Evolutionary conservation across 2,797 vertebrate genomes (phyloP), one percentile per base, ranked within the genome.

Genomic region (Sitta carolinensis): DNA sequence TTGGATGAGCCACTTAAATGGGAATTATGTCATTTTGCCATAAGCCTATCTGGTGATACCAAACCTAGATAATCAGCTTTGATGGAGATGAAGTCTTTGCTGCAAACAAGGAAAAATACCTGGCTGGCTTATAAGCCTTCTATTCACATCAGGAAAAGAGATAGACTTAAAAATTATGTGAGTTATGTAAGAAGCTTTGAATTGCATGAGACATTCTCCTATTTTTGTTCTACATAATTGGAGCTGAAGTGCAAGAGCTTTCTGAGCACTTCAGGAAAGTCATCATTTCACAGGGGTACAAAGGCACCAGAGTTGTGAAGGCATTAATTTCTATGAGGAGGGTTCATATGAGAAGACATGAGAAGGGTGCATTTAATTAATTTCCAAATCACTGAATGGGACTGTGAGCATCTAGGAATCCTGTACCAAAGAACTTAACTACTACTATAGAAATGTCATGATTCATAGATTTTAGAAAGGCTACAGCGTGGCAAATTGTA

Each of bases 1-100:
- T 94, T 86, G 94, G 79, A 95, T 83, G 81, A 97, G 79, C 85
- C 59, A 74, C 66, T 67, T 69, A 91, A 94, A 88, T 30, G 34
- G 57, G 64, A 94, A 96, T 89, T 79, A 78, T 72, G 80, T 69
- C 48, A 81, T 88, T 95, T 94, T 88, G 75, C 91, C 61, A 66
- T 84, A 85, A 93, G 73, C 75, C 62, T 83, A 68, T 47, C 66
- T 92, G 74, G 69, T 89, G 78, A 88, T 88, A 58, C 29, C 80
- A 55, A 95, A 88, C 32, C 68, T 22, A 87, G 69, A 93, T 83
- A 91, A 85, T 83, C 1, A 2, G 62, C 74, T 89, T 70, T 1
- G 2, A 47, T 30, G 54, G 30, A 90, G 78, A 92, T 54, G 57
- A 93, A 62, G 57, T 38, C 59, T 69, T 63, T 63, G 45, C 61